Base-by-base conservation (phyloP, 2,888 invertebrate genomes). In the Brachypalpus laphriformis region DNA sequence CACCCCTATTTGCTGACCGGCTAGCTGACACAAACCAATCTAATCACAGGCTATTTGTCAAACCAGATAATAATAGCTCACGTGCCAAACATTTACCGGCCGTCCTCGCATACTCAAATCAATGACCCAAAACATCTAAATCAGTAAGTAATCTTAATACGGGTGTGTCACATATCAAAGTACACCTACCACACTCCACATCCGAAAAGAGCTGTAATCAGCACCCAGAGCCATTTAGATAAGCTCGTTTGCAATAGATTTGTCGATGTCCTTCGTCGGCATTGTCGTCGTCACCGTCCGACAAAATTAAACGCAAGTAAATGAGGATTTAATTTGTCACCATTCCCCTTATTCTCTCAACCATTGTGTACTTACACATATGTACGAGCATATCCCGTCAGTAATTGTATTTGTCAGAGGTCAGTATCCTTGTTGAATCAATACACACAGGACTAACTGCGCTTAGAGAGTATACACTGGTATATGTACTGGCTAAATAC, bases 361-460 rank as follows among this genome's bases (percentile, higher is more conserved):
- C 40, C 0, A 49, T 8, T 59, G 34, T 5, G 34, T 18, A 54
- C 34, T 34, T 45, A 31, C 14, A 16, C 11, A 34, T 28, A 54
- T 5, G 2, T 42, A 16, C 2, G 37, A 25, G 25, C 40, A 11
- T 5, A 3, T 45, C 9, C 47, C 47, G 65, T 49, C 34, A 61
- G 49, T 74, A 51, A 66, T 74, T 74, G 59, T 63, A 65, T 82
- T 71, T 82, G 57, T 54, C 76, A 61, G 72, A 61, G 82, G 82
- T 82, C 82, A 82, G 82, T 82, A 72, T 66, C 74, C 78, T 70
- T 76, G 56, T 83, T 78, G 63, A 72, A 66, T 59, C 66, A 51
- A 66, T 71, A 72, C 18, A 49, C 20, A 16, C 49, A n/a, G 14
- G 49, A 37, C 9, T 56, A 42, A 65, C 40, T 45, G 18, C 7